These are phyloP conservation scores for Nettapus auritus DNA, from an alignment of 2,113 vertebrate species.

Conservation along the genomic window DNA sequence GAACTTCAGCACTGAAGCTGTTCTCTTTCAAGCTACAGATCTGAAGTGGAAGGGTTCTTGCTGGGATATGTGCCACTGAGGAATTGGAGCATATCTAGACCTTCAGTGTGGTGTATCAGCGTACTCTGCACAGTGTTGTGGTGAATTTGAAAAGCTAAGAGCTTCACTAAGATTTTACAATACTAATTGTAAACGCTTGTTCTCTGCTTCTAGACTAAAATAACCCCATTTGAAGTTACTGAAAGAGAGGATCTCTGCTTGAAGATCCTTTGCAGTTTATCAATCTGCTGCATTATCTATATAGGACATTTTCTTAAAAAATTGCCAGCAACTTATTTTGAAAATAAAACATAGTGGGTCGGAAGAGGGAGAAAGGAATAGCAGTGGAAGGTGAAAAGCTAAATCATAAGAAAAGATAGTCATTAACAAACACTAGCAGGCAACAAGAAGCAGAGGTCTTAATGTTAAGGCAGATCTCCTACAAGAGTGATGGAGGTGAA, in stretches of 20 bases:
- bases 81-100: constrained; percentile 25
- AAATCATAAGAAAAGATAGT: not conserved
- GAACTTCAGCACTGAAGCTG: not conserved
- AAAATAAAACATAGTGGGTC: not conserved
- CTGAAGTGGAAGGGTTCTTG: not conserved
- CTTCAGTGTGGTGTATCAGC: not conserved
- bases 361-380: constrained; percentile 2
- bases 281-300: not conserved
- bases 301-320: not conserved
- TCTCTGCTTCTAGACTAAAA: not conserved
- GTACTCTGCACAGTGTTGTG: not conserved
- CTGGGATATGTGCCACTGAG: constrained; percentile 14
- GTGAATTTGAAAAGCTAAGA: not conserved
- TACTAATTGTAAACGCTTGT: not conserved
- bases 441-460: not conserved
- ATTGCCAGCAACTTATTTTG: not conserved
- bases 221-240: not conserved
- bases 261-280: not conserved
- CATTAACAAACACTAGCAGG: constrained; percentile 33
- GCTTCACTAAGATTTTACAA: not conserved
- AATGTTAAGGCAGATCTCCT: not conserved
- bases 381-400: not conserved
- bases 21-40: constrained; percentile 24
- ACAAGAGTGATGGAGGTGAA: not conserved
- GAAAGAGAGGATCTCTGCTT: not conserved